Conservation (phyloP, 2,888 invertebrate genomes). For the Acanthosoma haemorrhoidale region DNA sequence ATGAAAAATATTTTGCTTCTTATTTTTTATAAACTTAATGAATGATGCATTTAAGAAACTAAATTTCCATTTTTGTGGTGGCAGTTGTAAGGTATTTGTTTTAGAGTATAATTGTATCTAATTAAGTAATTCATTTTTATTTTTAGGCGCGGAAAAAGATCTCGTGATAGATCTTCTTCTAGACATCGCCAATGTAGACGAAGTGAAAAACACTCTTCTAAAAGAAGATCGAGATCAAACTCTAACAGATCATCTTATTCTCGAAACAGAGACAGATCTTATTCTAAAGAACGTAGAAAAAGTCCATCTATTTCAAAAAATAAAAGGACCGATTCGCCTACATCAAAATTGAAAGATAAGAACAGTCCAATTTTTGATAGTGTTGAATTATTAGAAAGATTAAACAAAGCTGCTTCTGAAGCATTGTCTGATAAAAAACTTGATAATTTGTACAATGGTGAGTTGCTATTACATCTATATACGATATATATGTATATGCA, state of each 20-base stretch:
- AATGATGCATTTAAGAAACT: no score
- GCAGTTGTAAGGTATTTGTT: no score
- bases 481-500: background rate
- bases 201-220: conserved; percentile 24
- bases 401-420: conserved; percentile 38
- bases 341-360: conserved; percentile 13
- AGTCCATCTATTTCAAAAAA: conserved; percentile 20
- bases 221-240: conserved; percentile 31
- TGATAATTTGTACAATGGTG: conserved; percentile 28
- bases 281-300: conserved; percentile 14
- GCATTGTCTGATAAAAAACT: conserved; percentile 35
- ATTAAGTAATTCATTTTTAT: background rate
- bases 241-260: conserved; percentile 27
- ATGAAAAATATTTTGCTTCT: no score
- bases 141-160: conserved; percentile 18
- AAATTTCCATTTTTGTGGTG: conserved; percentile 24
- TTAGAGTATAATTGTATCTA: background rate
- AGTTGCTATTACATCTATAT: background rate
- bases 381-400: conserved; percentile 32
- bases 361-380: conserved; percentile 31
- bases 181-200: conserved; percentile 21
- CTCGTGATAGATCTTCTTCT: conserved; percentile 22
- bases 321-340: conserved; percentile 20
- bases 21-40: no score
- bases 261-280: conserved; percentile 17